Base-by-base conservation (phyloP, 2,888 invertebrate species). In the Abrostola triplasia region DNA sequence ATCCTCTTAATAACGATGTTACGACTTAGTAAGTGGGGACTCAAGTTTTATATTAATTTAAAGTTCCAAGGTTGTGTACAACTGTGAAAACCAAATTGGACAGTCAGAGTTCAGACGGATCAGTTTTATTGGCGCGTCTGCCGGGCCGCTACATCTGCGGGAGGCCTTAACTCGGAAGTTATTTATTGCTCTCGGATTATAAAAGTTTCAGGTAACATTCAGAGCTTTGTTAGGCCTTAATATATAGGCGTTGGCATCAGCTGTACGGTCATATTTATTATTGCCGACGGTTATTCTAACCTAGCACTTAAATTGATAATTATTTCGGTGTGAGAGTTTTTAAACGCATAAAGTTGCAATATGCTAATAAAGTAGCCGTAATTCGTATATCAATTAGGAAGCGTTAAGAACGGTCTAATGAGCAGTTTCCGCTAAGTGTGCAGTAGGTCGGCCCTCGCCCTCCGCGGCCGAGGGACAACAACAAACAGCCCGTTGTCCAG, bases 111-210 rank as follows among this genome's bases (percentile, higher is more conserved):
- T 57, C 52, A 57, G 64, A 64, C 76, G 42, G 59, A 67, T 69
- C 65, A 48, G 65, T 67, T 64, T 56, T 57, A 65, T 59, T 54
- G 60, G 58, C 57, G 52, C 59, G 62, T 60, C 55, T 59, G 49
- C 69, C 51, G 64, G 51, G 47, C 52, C 71, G 60, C 49, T 70
- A 49, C 66, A 56, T 65, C 59, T 60, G 63, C 54, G 56, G 47
- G 54, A 42, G 59, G 70, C 64, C 67, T 77, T 80, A 67, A 75
- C 80, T 80, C 67, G 71, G 81, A 84, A 82, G 82, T 86, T 86
- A 84, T 86, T 84, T 89, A 84, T 83, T 84, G 76, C 74, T 59
- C 58, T 65, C 64, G 80, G 77, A 80, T 83, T 82, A 77, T 75
- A 77, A 80, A 84, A 86, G 77, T 86, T 85, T 79, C 76, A 80